A percentile compares a stretch with the other conserved stretches of the same genome.
Evolutionary conservation across 64 coral and sea anemone genomes (phyloP).

Genomic region (Pachyseris speciosa): DNA sequence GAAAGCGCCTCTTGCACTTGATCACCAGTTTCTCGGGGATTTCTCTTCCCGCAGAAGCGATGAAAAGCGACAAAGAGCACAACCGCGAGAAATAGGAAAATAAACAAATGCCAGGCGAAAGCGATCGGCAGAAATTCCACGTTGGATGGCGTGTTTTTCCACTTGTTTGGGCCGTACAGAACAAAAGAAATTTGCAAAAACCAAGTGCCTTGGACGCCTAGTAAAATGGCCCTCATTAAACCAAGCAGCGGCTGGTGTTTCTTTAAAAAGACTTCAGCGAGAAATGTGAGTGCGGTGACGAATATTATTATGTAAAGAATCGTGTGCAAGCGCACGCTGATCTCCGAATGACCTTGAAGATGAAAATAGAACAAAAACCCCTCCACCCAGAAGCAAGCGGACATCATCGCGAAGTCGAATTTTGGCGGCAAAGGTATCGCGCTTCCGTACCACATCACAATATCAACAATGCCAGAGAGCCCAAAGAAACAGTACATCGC

Average conservation of each 20-base stretch:
- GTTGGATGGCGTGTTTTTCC: conserved; percentile 7
- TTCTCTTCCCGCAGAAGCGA: not conserved
- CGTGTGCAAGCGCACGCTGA: conserved; percentile 41
- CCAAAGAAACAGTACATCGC: too few relatives aligned
- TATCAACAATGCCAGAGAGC: too few relatives aligned
- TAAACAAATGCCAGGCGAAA: conserved; percentile 52
- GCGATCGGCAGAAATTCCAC: conserved; percentile 43
- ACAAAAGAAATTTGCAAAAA: conserved; percentile 56
- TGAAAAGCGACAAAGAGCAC: not conserved
- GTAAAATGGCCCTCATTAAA: conserved; percentile 39
- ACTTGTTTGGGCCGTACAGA: conserved; percentile 29
- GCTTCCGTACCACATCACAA: too few relatives aligned
- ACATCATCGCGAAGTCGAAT: conserved; percentile 3
- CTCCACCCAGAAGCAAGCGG: conserved; percentile 26
- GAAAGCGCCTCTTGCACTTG: not conserved
- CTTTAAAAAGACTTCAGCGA: conserved; percentile 4
- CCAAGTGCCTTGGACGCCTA: conserved; percentile 40
- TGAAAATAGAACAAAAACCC: conserved; percentile 42
- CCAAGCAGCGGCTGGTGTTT: not conserved
- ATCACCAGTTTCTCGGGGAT: not conserved
- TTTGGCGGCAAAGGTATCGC: conserved; percentile 26
- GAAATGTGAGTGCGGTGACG: not conserved
- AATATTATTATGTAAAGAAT: conserved; percentile 44
- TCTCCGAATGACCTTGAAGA: conserved; percentile 11
- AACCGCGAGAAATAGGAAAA: not conserved